Conservation (phyloP, 1,140 invertebrate species). For the Teleopsis dalmanni region DNA sequence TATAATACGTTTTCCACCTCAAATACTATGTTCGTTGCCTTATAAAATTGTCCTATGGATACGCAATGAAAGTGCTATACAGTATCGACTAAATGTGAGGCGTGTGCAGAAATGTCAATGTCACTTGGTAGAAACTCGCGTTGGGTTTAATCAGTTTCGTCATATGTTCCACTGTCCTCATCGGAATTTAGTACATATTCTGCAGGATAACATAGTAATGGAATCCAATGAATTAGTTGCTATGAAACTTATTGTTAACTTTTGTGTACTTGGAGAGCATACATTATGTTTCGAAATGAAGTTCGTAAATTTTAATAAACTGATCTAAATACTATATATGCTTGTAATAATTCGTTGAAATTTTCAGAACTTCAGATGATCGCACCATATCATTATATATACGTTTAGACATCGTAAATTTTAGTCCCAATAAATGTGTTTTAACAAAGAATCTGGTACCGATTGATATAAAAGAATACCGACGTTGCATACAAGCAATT, state of each 20-base stretch:
- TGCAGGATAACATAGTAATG: constrained; percentile 22
- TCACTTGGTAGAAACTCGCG: constrained; percentile 22
- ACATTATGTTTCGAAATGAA: neutral
- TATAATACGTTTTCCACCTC: no score
- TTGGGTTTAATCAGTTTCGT: constrained; percentile 38
- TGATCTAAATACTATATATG: neutral
- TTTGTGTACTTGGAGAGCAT: constrained; percentile 30
- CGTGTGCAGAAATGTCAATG: constrained; percentile 26
- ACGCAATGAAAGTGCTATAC: constrained; percentile 17
- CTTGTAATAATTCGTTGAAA: neutral
- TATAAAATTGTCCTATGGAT: constrained; percentile 37
- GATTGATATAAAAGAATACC: constrained; percentile 24
- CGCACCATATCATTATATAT: constrained; percentile 29
- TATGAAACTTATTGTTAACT: constrained; percentile 20
- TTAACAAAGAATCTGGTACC: constrained; percentile 31
- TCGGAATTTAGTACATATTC: constrained; percentile 25
- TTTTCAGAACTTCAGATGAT: constrained; percentile 20
- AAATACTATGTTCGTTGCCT: no score
- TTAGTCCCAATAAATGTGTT: constrained; percentile 28
- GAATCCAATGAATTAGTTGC: constrained; percentile 29
- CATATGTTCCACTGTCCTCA: constrained; percentile 36
- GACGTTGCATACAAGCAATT: constrained; percentile 28
- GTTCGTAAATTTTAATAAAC: neutral
- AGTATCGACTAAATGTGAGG: constrained; percentile 18
- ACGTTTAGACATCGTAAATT: constrained; percentile 24